These are phyloP conservation scores for Empidonax traillii DNA, from an alignment of 2,113 vertebrate genomes.

Conservation along the genomic window DNA sequence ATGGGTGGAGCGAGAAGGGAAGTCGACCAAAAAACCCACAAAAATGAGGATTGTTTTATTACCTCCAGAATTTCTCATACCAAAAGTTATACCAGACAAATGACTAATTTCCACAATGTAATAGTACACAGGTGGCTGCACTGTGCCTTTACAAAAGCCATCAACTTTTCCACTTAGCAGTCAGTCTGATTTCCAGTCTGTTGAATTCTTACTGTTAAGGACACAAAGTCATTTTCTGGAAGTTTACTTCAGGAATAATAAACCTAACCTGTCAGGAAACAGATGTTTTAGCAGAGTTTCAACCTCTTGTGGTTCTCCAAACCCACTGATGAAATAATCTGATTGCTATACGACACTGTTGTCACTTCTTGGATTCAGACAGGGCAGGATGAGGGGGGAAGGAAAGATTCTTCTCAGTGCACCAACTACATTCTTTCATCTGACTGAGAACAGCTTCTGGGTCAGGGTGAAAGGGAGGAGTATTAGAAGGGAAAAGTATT, in stretches of 20 bases:
- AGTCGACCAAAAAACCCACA: background rate
- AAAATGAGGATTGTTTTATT: constrained; percentile 42
- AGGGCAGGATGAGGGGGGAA: background rate
- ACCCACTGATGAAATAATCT: background rate
- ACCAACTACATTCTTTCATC: background rate
- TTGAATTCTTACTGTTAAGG: background rate
- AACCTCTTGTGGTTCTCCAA: background rate
- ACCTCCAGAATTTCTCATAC: constrained; percentile 44
- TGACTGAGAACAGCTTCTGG: background rate
- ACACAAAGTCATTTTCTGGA: background rate
- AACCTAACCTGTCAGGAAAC: background rate
- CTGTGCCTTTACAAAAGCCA: background rate
- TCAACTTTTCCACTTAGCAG: background rate
- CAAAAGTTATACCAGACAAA: constrained; percentile 59
- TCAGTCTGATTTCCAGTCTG: background rate
- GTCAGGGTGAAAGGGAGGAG: background rate
- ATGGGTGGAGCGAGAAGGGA: background rate
- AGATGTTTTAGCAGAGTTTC: background rate
- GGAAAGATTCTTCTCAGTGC: background rate
- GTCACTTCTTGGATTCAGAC: background rate
- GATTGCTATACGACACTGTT: background rate
- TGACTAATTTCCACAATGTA: constrained; percentile 52
- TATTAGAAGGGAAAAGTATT: background rate
- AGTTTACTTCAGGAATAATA: constrained; percentile 2
- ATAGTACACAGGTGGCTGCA: constrained; percentile 36